Base-by-base conservation (phyloP, 1,140 invertebrate genomes). In the Drosophila micromelanica region DNA sequence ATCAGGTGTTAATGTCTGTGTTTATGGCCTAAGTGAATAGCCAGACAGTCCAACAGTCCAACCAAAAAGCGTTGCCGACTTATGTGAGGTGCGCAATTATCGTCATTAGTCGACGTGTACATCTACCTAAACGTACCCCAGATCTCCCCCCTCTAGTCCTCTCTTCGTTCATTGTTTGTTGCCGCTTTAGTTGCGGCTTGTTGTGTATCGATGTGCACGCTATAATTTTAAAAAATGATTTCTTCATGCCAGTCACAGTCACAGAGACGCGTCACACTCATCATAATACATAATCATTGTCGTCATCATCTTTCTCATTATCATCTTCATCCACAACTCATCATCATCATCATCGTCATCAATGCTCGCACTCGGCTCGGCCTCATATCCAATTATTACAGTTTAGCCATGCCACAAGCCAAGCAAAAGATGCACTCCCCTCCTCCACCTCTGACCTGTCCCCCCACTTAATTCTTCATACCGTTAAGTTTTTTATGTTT, bases 1-100 rank as follows among this genome's bases (percentile, higher is more conserved):
- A 75, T 90, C 86, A 90, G 86, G 86, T 90, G 86, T 90, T 90
- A 90, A 90, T 90, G 86, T 79, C 86, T 90, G 77, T 90, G 85
- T 90, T 90, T 90, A 90, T 73, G 69, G 42, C 62, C 59, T 76
- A 77, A 80, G 73, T 84, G 76, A 67, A 76, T 72, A 76, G 64
- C 32, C 55, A 32, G 20, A 37, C 37, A 23, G 27, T 6, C 5
- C 27, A 6, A 40, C 42, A 35, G 40, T 17, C 11, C 12, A 57
- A 57, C 5, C 35, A 57, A 69, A 75, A 75, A 72, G 27, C 46
- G 62, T 78, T 59, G 82, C 51, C 60, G 78, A 78, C 78, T 78
- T 69, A 69, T 70, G 40, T 64, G 72, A 73, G 79, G 72, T 63
- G 73, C 72, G 84, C 84, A 87, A 87, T 87, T 87, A 87, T 87